phyloP scores from a whole-genome alignment of 2,113 vertebrate genomes.

The Embiotoca jacksoni region DNA sequence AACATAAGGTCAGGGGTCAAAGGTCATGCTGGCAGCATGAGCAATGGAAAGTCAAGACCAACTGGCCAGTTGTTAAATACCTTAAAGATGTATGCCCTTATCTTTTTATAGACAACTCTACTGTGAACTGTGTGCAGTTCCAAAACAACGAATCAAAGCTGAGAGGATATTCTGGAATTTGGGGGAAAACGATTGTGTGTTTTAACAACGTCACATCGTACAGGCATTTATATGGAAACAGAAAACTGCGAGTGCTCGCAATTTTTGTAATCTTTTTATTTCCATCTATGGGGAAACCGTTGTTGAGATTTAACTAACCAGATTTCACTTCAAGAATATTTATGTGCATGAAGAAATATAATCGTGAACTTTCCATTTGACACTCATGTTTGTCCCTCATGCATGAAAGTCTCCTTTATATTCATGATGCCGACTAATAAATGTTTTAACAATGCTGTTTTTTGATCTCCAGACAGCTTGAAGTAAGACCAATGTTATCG shows the following conservation, averaged over 20 bases:
- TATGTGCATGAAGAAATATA: background rate
- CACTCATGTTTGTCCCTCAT: too few species aligned
- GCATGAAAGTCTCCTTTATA: too few species aligned
- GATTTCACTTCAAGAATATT: background rate
- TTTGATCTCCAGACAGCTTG: background rate
- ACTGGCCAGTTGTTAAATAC: conserved; percentile 34
- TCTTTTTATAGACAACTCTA: conserved; percentile 42
- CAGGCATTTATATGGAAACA: too few species aligned
- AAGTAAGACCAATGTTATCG: background rate
- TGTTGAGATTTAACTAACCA: background rate
- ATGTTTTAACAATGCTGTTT: background rate
- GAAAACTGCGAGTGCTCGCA: too few species aligned
- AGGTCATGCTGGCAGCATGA: conserved; percentile 63
- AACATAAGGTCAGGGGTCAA: conserved; percentile 72
- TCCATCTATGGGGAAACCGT: too few species aligned
- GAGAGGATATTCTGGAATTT: background rate
- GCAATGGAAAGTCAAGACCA: conserved; percentile 63
- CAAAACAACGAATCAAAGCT: background rate
- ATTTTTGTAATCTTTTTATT: too few species aligned
- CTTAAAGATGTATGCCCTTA: conserved; percentile 18
- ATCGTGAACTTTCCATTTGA: too few species aligned
- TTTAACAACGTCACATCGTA: too few species aligned
- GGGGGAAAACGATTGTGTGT: too few species aligned
- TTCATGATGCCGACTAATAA: background rate
- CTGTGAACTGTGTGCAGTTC: background rate